These are phyloP conservation scores for Rhea pennata DNA, from an alignment of 2,113 vertebrate species.

Conservation along the genomic window DNA sequence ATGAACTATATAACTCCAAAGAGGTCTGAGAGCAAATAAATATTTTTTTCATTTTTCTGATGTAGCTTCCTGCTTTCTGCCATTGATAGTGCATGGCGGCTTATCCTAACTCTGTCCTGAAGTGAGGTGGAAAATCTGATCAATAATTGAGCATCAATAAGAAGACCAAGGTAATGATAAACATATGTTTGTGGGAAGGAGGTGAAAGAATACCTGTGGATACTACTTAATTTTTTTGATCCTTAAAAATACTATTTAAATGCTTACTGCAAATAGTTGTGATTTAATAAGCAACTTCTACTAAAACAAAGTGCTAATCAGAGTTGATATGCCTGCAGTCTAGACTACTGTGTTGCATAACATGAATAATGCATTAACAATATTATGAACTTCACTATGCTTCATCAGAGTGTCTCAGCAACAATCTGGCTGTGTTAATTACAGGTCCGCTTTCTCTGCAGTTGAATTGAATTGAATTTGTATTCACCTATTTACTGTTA, in stretches of 20 bases:
- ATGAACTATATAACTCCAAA: neutral
- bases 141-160: neutral
- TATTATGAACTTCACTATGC: neutral
- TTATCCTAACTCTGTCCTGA: slow-evolving; percentile 8
- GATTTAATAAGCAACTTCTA: neutral
- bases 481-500: neutral
- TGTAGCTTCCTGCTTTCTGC: slow-evolving; percentile 22
- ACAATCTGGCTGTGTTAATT: neutral
- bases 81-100: slow-evolving; percentile 45
- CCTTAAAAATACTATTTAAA: neutral
- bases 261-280: neutral
- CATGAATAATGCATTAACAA: neutral
- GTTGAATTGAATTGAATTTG: neutral
- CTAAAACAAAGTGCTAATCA: neutral
- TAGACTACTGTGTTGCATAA: neutral
- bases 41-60: neutral
- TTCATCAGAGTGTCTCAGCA: neutral
- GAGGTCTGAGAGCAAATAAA: neutral
- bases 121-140: slow-evolving; percentile 31
- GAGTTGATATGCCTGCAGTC: neutral
- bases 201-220: neutral
- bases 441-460: neutral
- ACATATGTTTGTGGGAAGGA: neutral
- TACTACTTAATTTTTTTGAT: neutral
- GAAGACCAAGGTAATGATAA: slow-evolving; percentile 31